Percentiles rank a stretch among this genome's conserved stretches.
Conservation (phyloP, 2,888 invertebrate species). For the Thera obeliscata region DNA sequence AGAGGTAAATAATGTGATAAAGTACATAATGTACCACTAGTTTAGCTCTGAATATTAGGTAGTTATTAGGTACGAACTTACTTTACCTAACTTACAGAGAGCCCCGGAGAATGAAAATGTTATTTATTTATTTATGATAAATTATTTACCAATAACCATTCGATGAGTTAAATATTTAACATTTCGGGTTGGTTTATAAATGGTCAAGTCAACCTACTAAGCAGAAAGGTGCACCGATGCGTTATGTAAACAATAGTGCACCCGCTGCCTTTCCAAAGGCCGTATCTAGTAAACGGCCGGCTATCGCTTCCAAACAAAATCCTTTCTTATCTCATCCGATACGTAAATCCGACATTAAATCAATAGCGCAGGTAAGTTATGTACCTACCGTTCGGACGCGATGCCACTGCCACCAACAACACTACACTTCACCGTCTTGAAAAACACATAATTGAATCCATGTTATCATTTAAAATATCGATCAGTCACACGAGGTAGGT, state of each 20-base stretch:
- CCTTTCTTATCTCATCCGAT: conserved; percentile 66
- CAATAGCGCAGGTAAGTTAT: conserved; percentile 56
- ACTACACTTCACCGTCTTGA: conserved; percentile 70
- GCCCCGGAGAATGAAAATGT: no score
- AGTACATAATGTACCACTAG: no score
- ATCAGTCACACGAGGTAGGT: conserved; percentile 80
- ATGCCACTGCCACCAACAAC: conserved; percentile 50
- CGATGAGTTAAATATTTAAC: no score
- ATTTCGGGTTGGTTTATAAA: no score
- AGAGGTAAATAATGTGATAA: not conserved
- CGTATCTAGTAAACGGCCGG: conserved; percentile 46
- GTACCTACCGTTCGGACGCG: conserved; percentile 47
- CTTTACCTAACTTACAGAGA: no score
- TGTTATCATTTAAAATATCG: conserved; percentile 84
- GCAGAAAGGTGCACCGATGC: not conserved
- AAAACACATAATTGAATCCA: conserved; percentile 80
- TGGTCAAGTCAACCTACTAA: not conserved
- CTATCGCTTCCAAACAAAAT: conserved; percentile 75
- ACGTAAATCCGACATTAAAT: conserved; percentile 71
- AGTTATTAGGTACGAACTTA: no score
- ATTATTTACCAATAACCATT: no score
- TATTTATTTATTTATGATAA: no score
- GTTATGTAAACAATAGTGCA: conserved; percentile 31
- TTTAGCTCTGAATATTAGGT: no score
- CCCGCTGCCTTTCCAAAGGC: conserved; percentile 25